Percentiles rank a stretch among this genome's conserved stretches.
These are phyloP conservation scores for Caerostris extrusa DNA, from an alignment of 1,140 invertebrate species.

Conservation along the genomic window DNA sequence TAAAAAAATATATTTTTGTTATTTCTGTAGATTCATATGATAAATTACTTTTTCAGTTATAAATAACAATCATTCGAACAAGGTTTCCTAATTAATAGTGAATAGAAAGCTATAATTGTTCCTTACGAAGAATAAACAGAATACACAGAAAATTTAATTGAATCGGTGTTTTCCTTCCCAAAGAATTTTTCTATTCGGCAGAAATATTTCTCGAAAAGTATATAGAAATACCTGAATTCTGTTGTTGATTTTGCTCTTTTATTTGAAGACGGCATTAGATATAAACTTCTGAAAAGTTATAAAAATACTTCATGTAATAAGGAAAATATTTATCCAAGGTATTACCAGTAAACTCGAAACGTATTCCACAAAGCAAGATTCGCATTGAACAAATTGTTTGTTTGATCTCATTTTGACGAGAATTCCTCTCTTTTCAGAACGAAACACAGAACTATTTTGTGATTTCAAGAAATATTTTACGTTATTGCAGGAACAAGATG, in stretches of 20 bases:
- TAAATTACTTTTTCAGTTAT: too few species aligned
- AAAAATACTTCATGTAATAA: background rate
- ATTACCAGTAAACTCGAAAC: background rate
- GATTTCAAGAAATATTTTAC: too few species aligned
- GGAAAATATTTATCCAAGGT: constrained; percentile 10
- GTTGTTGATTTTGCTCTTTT: background rate
- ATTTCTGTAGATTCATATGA: too few species aligned
- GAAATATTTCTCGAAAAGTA: background rate
- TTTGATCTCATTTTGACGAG: background rate
- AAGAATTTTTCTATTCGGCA: background rate
- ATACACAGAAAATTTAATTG: background rate
- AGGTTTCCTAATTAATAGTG: background rate
- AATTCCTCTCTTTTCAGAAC: background rate
- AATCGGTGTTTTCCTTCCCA: background rate
- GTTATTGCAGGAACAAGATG: too few species aligned
- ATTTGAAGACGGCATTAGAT: background rate
- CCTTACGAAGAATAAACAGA: background rate
- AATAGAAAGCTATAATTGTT: background rate
- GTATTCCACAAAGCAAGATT: background rate
- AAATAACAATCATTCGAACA: background rate
- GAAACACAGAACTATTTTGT: background rate
- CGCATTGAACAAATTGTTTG: background rate
- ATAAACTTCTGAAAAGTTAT: background rate
- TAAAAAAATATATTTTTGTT: too few species aligned
- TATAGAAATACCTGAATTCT: background rate